These are phyloP conservation scores for Charadrius vociferus DNA, from an alignment of 2,113 vertebrate species.

Conservation along the genomic window DNA sequence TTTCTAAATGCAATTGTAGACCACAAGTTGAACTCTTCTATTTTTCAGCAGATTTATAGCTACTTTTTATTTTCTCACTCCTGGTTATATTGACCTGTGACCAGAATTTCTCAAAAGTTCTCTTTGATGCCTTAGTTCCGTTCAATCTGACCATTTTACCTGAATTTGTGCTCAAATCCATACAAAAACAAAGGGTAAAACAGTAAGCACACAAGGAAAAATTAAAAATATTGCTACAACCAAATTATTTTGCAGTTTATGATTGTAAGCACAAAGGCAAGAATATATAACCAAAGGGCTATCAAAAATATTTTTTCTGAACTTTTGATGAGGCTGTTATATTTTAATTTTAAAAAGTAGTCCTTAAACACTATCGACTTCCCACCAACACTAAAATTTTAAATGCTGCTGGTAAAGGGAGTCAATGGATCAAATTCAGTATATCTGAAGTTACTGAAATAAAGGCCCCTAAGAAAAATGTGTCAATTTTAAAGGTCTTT, in stretches of 20 bases:
- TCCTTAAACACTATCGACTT: slow-evolving; percentile 64
- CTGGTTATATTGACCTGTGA: slow-evolving; percentile 40
- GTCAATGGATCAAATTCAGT: slow-evolving; percentile 80
- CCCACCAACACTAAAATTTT: slow-evolving; percentile 74
- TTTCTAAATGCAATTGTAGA: not conserved
- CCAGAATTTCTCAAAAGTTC: slow-evolving; percentile 41
- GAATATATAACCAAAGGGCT: slow-evolving; percentile 7
- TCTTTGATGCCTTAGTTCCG: slow-evolving; percentile 46
- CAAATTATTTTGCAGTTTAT: slow-evolving; percentile 24
- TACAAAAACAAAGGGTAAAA: not conserved
- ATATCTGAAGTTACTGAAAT: slow-evolving; percentile 80
- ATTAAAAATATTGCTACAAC: not conserved
- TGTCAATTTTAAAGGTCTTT: slow-evolving; percentile 86
- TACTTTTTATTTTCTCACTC: slow-evolving; percentile 33
- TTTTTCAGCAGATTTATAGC: slow-evolving; percentile 53
- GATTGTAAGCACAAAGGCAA: slow-evolving; percentile 6
- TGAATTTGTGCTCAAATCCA: not conserved
- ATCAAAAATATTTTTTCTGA: slow-evolving; percentile 30
- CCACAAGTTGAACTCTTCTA: not conserved
- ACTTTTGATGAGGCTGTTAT: slow-evolving; percentile 45
- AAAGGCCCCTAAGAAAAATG: slow-evolving; percentile 80
- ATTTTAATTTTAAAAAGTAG: slow-evolving; percentile 56
- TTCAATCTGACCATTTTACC: not conserved
- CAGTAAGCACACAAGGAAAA: not conserved
- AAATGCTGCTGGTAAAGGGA: slow-evolving; percentile 75